These are phyloP conservation scores for Naja naja DNA, from an alignment of 2,113 vertebrate genomes.

Conservation along the genomic window DNA sequence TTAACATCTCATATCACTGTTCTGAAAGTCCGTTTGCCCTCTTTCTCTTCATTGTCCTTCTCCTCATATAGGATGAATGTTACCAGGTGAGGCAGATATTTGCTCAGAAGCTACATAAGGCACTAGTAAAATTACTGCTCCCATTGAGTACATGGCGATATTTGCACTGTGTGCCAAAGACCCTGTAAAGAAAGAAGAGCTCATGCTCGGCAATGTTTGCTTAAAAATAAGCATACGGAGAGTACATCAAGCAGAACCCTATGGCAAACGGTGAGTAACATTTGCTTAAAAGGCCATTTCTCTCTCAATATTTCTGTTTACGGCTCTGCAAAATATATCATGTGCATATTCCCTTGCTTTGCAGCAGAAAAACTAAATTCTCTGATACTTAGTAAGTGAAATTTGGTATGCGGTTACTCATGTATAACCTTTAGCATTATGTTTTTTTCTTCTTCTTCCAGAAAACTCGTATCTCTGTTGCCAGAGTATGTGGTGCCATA, in stretches of 20 bases:
- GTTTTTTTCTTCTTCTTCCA: constrained; percentile 58
- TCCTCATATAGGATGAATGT: constrained; percentile 87
- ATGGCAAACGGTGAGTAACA: constrained; percentile 84
- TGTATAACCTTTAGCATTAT: constrained; percentile 15
- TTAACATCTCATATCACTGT: not conserved
- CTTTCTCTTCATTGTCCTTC: constrained; percentile 11
- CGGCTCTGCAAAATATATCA: not conserved
- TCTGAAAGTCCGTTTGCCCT: not conserved
- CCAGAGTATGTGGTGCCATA: constrained; percentile 97
- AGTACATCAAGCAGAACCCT: constrained; percentile 96
- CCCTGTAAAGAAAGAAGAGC: constrained; percentile 97
- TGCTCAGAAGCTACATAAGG: constrained; percentile 96
- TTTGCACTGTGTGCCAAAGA: constrained; percentile 98
- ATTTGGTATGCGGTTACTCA: not conserved
- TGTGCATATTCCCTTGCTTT: not conserved
- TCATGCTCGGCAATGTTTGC: constrained; percentile 95
- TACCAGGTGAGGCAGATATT: constrained; percentile 99
- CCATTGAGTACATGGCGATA: constrained; percentile 96
- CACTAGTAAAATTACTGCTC: constrained; percentile 90
- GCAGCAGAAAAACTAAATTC: not conserved
- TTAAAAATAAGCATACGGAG: constrained; percentile 98
- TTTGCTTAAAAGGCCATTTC: not conserved
- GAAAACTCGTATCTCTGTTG: constrained; percentile 91
- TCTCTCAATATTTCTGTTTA: not conserved
- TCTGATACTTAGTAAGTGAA: not conserved